phyloP scores from a whole-genome alignment of 1,140 invertebrate species.

The Drosophila hydei region DNA sequence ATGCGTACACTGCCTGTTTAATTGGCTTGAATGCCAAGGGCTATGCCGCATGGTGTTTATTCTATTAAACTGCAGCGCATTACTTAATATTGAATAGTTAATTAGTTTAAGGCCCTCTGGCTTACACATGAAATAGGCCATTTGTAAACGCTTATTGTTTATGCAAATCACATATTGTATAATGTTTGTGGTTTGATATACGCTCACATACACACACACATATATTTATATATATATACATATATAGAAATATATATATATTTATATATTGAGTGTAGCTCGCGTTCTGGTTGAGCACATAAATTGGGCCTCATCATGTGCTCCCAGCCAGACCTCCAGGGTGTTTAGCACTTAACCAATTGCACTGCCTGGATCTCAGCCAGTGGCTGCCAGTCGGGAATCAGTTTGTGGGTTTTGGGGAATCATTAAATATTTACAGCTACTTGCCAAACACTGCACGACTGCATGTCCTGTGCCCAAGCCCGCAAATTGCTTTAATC shows the following conservation, averaged over 20 bases:
- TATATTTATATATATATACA: too few relatives aligned
- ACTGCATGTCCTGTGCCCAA: conserved; percentile 19
- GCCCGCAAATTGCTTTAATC: conserved; percentile 24
- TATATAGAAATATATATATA: too few relatives aligned
- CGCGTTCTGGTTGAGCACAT: not conserved
- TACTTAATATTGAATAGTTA: conserved; percentile 17
- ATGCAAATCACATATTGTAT: conserved; percentile 2
- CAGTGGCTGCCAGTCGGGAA: conserved; percentile 10
- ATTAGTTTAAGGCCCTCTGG: conserved; percentile 11
- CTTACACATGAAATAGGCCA: conserved; percentile 5
- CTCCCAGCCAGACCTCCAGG: conserved; percentile 1
- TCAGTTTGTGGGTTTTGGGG: conserved; percentile 38
- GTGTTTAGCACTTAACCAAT: conserved; percentile 63
- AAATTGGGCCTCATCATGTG: conserved; percentile 10
- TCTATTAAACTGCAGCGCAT: not conserved
- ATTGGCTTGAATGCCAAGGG: not conserved
- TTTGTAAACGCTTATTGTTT: not conserved
- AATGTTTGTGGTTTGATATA: conserved; percentile 17
- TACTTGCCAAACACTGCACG: conserved; percentile 59
- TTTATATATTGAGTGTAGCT: too few relatives aligned
- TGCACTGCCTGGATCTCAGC: conserved; percentile 23
- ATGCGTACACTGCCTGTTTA: too few relatives aligned
- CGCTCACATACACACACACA: too few relatives aligned
- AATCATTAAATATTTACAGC: conserved; percentile 77
- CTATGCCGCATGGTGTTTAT: not conserved